These are phyloP conservation scores for Plemyria rubiginata DNA, from an alignment of 2,888 invertebrate species.

Conservation along the genomic window DNA sequence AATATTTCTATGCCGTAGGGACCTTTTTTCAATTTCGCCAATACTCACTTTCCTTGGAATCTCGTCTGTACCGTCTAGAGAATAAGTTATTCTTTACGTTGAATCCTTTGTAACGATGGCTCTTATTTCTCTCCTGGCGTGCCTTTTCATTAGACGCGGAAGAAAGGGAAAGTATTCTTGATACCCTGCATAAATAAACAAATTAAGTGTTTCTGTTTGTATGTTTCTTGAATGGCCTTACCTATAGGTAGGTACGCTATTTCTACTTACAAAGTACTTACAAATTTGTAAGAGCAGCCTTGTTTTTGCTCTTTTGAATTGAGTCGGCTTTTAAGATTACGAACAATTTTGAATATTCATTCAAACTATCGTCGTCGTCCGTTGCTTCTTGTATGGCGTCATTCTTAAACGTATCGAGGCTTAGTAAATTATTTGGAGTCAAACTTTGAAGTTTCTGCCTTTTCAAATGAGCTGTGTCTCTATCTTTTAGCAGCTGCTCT, in stretches of 20 bases:
- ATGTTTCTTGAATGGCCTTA: constrained; percentile 2
- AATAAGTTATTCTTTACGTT: constrained; percentile 42
- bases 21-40: constrained; percentile 21
- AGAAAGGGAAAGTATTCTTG: constrained; percentile 52
- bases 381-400: constrained; percentile 25
- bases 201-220: constrained; percentile 15
- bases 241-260: not conserved
- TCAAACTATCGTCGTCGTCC: constrained; percentile 26
- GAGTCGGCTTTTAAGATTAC: constrained; percentile 60
- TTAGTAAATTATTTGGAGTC: constrained; percentile 32
- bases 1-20: constrained; percentile 28
- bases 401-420: constrained; percentile 5
- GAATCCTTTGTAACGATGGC: constrained; percentile 56
- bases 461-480: constrained; percentile 9
- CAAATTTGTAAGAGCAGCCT: constrained; percentile 54
- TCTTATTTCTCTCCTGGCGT: constrained; percentile 34
- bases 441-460: constrained; percentile 15
- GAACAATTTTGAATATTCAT: constrained; percentile 62
- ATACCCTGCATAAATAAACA: constrained; percentile 51
- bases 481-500: constrained; percentile 23
- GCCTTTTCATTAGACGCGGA: constrained; percentile 38
- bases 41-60: constrained; percentile 60
- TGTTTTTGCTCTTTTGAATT: constrained; percentile 48
- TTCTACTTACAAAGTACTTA: constrained; percentile 64
- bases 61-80: constrained; percentile 50